Percentiles rank a stretch among this genome's conserved stretches.
Conservation (phyloP, 1,140 invertebrate genomes). For the Eriocheir sinensis region DNA sequence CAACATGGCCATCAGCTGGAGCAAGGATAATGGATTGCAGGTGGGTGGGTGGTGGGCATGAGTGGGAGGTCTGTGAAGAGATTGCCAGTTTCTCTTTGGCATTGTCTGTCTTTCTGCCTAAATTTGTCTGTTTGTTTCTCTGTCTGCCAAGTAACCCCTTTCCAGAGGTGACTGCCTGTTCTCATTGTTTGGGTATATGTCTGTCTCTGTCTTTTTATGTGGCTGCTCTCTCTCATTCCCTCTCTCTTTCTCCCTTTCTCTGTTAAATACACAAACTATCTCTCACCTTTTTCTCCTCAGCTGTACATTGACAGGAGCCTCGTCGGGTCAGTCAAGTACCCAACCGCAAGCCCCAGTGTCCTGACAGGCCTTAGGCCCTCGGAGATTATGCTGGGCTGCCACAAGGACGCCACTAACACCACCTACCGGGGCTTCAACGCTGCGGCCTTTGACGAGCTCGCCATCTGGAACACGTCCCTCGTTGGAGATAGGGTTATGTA, state of each 20-base stretch:
- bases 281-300: neutral
- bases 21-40: constrained; percentile 46
- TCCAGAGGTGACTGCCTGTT: neutral
- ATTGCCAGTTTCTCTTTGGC: neutral
- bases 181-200: neutral
- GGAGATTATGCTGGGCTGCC: constrained; percentile 79
- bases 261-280: neutral
- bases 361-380: constrained; percentile 64
- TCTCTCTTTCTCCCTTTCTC: neutral
- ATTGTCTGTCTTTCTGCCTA: constrained; percentile 43
- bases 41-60: neutral
- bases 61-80: no score
- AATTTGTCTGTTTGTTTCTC: constrained; percentile 48
- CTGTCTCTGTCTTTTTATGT: neutral
- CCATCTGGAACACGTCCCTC: constrained; percentile 78
- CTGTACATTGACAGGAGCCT: neutral
- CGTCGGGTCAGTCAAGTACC: neutral
- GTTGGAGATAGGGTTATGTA: constrained; percentile 64
- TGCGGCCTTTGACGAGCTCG: constrained; percentile 80
- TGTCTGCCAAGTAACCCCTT: neutral
- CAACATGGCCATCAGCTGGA: constrained; percentile 80
- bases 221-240: neutral
- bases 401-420: constrained; percentile 57
- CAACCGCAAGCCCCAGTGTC: neutral
- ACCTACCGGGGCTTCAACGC: constrained; percentile 74